These are phyloP conservation scores for Gasterosteus aculeatus DNA, from an alignment of 2,113 vertebrate species.

Conservation along the genomic window DNA sequence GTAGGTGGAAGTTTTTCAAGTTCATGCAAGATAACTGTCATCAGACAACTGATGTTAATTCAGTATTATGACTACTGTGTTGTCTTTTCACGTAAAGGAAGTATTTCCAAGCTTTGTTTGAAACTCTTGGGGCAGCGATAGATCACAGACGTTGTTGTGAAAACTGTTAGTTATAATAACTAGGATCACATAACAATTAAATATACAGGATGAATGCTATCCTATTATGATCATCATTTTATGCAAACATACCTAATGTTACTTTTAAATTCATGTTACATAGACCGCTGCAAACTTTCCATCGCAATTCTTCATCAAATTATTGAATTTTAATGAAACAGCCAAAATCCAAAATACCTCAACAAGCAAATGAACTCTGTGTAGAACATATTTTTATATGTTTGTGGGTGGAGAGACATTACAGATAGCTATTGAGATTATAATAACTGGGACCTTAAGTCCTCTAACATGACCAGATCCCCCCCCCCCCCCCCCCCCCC, in stretches of 20 bases:
- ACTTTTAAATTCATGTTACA: not conserved
- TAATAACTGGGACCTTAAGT: not conserved
- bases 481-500: no score
- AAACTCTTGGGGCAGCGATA: not conserved
- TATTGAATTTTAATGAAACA: not conserved
- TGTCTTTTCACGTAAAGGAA: not conserved
- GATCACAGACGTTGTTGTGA: not conserved
- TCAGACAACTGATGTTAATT: not conserved
- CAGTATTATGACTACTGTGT: not conserved
- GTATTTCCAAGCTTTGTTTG: not conserved
- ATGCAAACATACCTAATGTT: not conserved
- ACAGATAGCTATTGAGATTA: not conserved
- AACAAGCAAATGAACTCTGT: not conserved
- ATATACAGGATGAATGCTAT: not conserved
- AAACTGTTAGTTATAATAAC: not conserved
- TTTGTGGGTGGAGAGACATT: not conserved
- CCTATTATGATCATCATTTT: not conserved
- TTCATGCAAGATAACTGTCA: not conserved
- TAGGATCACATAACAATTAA: not conserved
- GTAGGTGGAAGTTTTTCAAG: conserved; percentile 8
- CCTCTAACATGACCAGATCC: conserved; percentile 35
- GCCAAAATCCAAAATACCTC: not conserved
- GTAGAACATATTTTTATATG: not conserved
- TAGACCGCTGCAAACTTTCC: not conserved
- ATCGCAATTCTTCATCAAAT: not conserved